Evolutionary conservation across 2,797 vertebrate genomes (phyloP), one percentile per base, ranked within the genome.

Genomic region (Melanogrammus aeglefinus): DNA sequence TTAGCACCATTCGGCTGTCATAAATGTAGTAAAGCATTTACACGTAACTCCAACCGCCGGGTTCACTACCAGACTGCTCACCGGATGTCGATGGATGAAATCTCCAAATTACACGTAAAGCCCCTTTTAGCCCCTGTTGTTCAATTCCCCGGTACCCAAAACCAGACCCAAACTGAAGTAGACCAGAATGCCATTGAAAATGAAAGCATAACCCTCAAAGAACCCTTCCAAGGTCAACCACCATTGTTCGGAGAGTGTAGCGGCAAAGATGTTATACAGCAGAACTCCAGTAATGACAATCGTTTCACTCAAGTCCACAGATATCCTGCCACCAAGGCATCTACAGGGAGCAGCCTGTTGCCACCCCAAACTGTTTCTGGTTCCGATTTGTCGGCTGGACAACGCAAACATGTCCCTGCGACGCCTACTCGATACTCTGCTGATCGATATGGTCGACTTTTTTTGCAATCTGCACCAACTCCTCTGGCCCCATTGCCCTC

Each of bases 1-100:
- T 97, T 96, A 79, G 96, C 98, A 29, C 97, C 97, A 0, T 99
- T 97, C 87, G 95, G 94, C 85, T 99, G 98, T 90, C 91, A 96
- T 80, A 95, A 95, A 77, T 99, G 98, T 86, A 93, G 89, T 47
- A 99, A 99, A 93, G 93, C 96, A 0, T 99, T 98, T 88, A 99
- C 98, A 4, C 95, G 97, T 47, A 99, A 99, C 91, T 99, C 98
- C 29, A 99, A 99, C 86, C 97, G 99, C 76, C 94, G 96, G 75
- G 93, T 95, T n/a, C 98, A 99, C 86, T 99, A 96, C 87, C 94
- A 95, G 38, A 92, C 96, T 12, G 93, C 95, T 76, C 98, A 99
- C 91, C 95, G 95, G 85, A 94, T 98, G 80, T 94, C 96, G 0
- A 91, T 92, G 9, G 92, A 97, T 78, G 96, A 99, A 90, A 96